Conservation (phyloP, 2,113 vertebrate genomes). For the Puntigrus tetrazona region DNA sequence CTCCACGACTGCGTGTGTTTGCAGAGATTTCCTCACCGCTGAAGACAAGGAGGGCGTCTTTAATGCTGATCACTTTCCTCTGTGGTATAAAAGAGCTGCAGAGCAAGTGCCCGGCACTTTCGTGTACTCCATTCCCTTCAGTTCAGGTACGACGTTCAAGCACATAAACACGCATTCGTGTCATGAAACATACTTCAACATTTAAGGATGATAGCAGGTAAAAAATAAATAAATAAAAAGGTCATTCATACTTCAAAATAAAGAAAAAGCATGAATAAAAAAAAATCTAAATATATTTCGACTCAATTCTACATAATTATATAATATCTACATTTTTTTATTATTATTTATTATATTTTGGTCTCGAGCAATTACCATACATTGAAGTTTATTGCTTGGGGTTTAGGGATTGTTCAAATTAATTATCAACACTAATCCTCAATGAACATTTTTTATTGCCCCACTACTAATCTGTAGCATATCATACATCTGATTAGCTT, state of each 20-base stretch:
- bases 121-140: conserved; percentile 95
- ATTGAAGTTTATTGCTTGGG: background rate
- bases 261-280: background rate
- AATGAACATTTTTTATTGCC: background rate
- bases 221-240: no score
- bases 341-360: no score
- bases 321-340: no score
- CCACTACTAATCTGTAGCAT: background rate
- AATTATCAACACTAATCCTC: background rate
- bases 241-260: no score
- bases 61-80: conserved; percentile 96
- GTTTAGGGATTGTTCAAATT: background rate
- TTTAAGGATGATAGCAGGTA: background rate
- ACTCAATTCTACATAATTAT: no score
- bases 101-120: conserved; percentile 96
- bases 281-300: no score
- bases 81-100: conserved; percentile 96
- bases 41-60: conserved; percentile 97
- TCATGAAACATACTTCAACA: background rate
- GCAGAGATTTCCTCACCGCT: conserved; percentile 93
- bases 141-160: conserved; percentile 78
- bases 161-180: background rate
- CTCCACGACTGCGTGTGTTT: conserved; percentile 62
- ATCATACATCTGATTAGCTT: background rate
- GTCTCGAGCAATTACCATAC: no score